Conservation (phyloP, 1,140 invertebrate genomes). For the Pseudobourletiella spinata region DNA sequence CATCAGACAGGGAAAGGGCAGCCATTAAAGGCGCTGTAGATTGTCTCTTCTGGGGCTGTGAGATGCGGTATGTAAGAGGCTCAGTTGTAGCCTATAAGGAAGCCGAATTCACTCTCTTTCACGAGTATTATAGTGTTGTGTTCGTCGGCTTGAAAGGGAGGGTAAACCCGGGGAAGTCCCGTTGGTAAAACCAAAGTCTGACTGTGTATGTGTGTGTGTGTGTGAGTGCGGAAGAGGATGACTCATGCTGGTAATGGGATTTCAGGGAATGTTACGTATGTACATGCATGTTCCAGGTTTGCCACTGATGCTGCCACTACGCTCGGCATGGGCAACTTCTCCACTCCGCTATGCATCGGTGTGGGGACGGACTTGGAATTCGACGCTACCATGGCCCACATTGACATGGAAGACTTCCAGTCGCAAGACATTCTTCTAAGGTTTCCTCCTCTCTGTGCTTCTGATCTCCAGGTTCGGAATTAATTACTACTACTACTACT, state of each 20-base stretch:
- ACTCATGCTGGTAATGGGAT: neutral
- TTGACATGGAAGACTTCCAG: conserved; percentile 80
- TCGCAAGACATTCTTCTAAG: conserved; percentile 64
- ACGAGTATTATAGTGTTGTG: no score
- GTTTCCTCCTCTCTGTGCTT: conserved; percentile 66
- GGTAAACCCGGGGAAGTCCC: no score
- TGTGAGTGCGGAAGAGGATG: neutral
- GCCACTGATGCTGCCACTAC: neutral
- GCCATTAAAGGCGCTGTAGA: no score
- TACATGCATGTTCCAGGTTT: neutral
- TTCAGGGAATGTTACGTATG: neutral
- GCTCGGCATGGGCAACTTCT: neutral
- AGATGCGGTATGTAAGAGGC: no score
- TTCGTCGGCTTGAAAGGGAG: no score
- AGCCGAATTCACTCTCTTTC: no score
- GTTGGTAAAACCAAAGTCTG: no score
- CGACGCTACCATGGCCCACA: conserved; percentile 84
- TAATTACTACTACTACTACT: neutral
- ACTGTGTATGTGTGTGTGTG: neutral
- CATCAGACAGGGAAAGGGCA: no score
- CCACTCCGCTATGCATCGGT: conserved; percentile 7
- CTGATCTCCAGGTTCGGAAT: conserved; percentile 55
- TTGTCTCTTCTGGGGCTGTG: no score
- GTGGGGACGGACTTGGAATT: conserved; percentile 68
- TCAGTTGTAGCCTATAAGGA: no score